Conservation (phyloP, 1,140 invertebrate genomes). For the Drosophila pandora region DNA sequence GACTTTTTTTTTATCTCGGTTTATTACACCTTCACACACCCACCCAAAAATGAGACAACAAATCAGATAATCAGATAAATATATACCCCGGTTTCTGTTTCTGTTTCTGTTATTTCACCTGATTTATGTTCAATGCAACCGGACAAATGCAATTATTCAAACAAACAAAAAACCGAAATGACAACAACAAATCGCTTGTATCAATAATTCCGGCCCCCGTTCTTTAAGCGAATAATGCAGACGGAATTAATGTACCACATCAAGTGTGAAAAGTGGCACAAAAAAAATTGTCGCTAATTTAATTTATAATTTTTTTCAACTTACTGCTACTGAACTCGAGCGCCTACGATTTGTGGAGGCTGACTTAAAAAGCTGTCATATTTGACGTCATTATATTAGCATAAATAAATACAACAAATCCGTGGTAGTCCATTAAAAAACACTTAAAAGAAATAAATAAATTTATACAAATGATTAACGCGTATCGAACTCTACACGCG, state of each 20-base stretch:
- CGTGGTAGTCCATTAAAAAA: slow-evolving; percentile 63
- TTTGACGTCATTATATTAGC: slow-evolving; percentile 76
- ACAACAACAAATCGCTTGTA: slow-evolving; percentile 31
- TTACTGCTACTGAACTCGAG: not conserved
- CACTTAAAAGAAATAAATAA: slow-evolving; percentile 49
- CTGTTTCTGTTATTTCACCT: slow-evolving; percentile 9
- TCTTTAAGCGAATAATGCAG: slow-evolving; percentile 10
- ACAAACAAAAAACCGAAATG: slow-evolving; percentile 8
- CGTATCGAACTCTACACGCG: slow-evolving; percentile 25
- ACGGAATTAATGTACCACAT: slow-evolving; percentile 29
- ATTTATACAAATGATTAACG: slow-evolving; percentile 53
- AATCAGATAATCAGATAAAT: slow-evolving; percentile 20
- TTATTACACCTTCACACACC: slow-evolving; percentile 44
- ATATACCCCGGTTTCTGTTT: slow-evolving; percentile 3
- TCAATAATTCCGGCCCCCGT: slow-evolving; percentile 9
- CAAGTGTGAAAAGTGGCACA: slow-evolving; percentile 47
- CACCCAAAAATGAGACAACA: slow-evolving; percentile 15
- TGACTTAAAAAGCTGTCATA: slow-evolving; percentile 21
- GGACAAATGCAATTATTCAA: slow-evolving; percentile 43
- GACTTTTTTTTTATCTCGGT: slow-evolving; percentile 33
- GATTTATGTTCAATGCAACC: slow-evolving; percentile 48
- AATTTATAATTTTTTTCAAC: slow-evolving; percentile 21
- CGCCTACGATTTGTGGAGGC: not conserved
- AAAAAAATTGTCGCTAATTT: slow-evolving; percentile 40
- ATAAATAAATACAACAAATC: slow-evolving; percentile 65